These are phyloP conservation scores for Rhagoletis zephyria DNA, from an alignment of 1,140 invertebrate genomes.

Conservation along the genomic window DNA sequence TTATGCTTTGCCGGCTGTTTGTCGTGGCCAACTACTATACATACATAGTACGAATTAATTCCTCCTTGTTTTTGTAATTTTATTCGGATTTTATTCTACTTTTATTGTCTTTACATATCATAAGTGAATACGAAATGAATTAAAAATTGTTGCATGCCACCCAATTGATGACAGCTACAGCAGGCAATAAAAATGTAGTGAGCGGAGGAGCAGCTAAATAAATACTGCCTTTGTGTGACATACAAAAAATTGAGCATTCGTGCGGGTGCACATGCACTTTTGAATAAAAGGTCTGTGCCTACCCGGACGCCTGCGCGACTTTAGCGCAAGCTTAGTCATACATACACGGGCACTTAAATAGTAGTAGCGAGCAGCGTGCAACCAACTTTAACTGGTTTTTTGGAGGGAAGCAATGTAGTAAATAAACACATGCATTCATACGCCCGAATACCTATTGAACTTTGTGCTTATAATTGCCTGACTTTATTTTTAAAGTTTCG, in stretches of 20 bases:
- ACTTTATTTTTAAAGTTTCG: neutral
- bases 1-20: neutral
- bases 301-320: neutral
- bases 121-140: neutral
- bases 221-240: neutral
- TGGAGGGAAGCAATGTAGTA: neutral
- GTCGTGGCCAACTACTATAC: neutral
- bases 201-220: neutral
- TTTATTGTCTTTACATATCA: conserved; percentile 2
- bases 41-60: neutral
- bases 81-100: neutral
- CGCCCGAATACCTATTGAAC: neutral
- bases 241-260: neutral
- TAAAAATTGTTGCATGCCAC: conserved; percentile 44
- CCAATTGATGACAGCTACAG: conserved; percentile 13
- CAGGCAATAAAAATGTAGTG: conserved; percentile 2
- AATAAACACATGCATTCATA: neutral
- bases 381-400: conserved; percentile 21
- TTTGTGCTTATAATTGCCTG: neutral
- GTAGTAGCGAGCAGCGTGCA: too few species aligned
- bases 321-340: conserved; percentile 17
- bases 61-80: neutral
- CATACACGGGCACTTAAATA: too few species aligned
- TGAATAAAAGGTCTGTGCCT: neutral
- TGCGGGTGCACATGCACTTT: neutral